Evolutionary conservation across 37 sponge, comb jelly and placozoan species (phyloP).

Genomic region (Oscarella lobularis): DNA sequence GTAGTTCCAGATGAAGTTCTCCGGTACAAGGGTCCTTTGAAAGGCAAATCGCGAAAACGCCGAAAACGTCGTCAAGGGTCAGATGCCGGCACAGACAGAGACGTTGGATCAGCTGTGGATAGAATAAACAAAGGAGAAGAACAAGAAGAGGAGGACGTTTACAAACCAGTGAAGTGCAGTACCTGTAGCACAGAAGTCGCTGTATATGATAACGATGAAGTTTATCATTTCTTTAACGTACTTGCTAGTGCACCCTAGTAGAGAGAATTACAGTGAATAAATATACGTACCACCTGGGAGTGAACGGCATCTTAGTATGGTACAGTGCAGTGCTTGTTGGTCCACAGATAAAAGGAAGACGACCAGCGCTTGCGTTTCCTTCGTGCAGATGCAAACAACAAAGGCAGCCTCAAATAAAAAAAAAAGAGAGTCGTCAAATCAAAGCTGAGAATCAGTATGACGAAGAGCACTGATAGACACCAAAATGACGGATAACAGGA

Average conservation of each 20-base stretch:
- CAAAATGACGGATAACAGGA: neutral
- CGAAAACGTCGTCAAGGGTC: constrained; percentile 5
- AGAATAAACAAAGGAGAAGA: neutral
- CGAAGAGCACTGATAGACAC: neutral
- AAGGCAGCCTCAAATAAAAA: no score
- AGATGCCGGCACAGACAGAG: neutral
- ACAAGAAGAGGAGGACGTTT: neutral
- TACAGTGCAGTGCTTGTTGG: no score
- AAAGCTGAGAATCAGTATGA: no score
- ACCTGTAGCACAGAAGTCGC: constrained; percentile 87
- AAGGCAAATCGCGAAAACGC: constrained; percentile 16
- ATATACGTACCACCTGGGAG: no score
- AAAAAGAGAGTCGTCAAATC: no score
- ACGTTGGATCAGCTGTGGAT: neutral
- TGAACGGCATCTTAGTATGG: no score
- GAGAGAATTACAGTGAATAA: no score
- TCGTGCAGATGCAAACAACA: no score
- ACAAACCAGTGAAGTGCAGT: constrained; percentile 71
- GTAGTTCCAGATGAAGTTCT: constrained; percentile 55
- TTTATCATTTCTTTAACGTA: constrained; percentile 90
- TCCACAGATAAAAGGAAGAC: no score
- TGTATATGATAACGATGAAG: constrained; percentile 74
- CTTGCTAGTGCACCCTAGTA: no score
- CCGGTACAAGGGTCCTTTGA: constrained; percentile 26
- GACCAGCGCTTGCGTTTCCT: no score